Evolutionary conservation across 2,113 vertebrate species (phyloP), one percentile per base, ranked within the genome.

Genomic region (Bungarus multicinctus): DNA sequence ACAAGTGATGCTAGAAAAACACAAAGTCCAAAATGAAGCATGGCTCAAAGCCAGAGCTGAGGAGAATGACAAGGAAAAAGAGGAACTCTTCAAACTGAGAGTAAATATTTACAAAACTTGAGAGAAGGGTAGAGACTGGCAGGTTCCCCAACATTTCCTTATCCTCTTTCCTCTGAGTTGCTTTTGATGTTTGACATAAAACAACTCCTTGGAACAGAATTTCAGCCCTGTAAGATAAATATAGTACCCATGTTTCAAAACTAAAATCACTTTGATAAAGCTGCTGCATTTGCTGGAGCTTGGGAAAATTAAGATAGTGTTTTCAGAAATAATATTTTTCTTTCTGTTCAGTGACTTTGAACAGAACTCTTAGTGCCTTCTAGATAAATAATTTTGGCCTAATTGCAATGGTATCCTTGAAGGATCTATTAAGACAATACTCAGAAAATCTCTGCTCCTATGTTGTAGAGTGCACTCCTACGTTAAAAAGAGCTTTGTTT

Each of bases 51-150:
- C 95, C 5, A 96, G 96, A n/a, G 97, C 95, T 0, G 97, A 98
- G 53, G 97, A 98, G 91, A 98, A 98, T 4, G 95, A 97, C 95
- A 96, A 95, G 86, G 95, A 98, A 96, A 97, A 95, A 95, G 97
- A 95, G 93, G 96, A 98, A 64, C 97, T 98, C 57, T 94, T 89
- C 95, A 97, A 98, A 96, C 95, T 97, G 88, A 95, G 96, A 64
- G 96, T 97, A 94, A 96, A 92, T 92, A 89, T 89, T 53, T 43
- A 23, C 30, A 89, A 55, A 43, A 74, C 54, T 74, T 9, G 5
- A 6, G 23, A 45, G 12, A 2, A 20, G 27, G 45, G 43, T 45
- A 87, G 85, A 39, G 27, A 50, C 23, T 57, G 54, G 81, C 34
- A 47, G 60, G 57, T 2, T 30, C 50, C 27, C 25, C 53, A n/a